Percentiles rank a stretch among this genome's conserved stretches.
Evolutionary conservation across 2,113 vertebrate species (phyloP).

Genomic region (Python bivittatus): DNA sequence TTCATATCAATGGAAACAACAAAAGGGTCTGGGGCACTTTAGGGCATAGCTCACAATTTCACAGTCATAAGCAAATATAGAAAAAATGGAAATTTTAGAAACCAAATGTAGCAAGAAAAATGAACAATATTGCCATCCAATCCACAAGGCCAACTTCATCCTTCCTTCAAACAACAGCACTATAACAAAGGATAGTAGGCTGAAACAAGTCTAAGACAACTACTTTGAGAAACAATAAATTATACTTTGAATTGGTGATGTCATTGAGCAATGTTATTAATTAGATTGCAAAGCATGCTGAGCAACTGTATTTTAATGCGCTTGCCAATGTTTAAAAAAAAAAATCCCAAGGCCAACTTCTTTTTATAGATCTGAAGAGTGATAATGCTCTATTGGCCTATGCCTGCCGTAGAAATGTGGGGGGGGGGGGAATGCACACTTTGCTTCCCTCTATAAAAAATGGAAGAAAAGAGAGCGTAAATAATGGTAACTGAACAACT

Average conservation of each 20-base stretch:
- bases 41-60: background rate
- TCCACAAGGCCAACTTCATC: conserved; percentile 38
- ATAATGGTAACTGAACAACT: background rate
- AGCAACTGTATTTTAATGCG: conserved; percentile 1
- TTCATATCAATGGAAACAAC: background rate
- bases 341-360: conserved; percentile 1
- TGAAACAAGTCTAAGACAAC: background rate
- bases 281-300: conserved; percentile 31
- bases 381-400: background rate
- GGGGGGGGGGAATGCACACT: background rate
- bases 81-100: conserved; percentile 9
- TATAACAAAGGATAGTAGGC: background rate
- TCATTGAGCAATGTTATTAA: conserved; percentile 21
- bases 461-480: background rate
- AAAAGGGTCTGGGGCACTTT: fast-evolving
- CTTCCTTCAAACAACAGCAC: background rate
- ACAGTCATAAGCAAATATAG: background rate
- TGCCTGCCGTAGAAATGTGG: background rate
- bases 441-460: background rate
- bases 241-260: conserved; percentile 39
- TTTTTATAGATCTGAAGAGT: conserved; percentile 14
- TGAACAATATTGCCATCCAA: conserved; percentile 18
- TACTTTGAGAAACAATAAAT: conserved; percentile 16
- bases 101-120: background rate
- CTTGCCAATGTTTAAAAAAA: conserved; percentile 2